These are phyloP conservation scores for Myotis vivesi DNA, from an alignment of 2,797 vertebrate genomes.

Conservation along the genomic window DNA sequence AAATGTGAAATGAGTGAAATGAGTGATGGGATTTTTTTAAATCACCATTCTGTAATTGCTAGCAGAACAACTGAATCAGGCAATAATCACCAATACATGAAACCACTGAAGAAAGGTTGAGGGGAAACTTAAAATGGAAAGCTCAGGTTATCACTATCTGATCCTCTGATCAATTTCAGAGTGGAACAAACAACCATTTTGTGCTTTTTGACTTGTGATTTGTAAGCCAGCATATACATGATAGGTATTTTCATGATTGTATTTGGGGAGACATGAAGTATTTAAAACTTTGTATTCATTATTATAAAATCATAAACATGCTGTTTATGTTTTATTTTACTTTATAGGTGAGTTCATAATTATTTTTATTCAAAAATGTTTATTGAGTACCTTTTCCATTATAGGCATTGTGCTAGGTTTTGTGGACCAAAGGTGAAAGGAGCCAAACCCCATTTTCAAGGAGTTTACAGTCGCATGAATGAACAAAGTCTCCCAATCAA, in stretches of 20 bases:
- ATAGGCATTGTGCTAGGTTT: background rate
- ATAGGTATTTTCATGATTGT: background rate
- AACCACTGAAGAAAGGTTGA: background rate
- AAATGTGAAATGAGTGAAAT: background rate
- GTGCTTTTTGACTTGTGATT: background rate
- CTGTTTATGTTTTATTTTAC: conserved; percentile 29
- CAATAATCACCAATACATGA: background rate
- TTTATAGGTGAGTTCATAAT: conserved; percentile 9
- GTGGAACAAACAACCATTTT: background rate
- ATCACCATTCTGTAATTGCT: background rate
- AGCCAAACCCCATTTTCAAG: background rate
- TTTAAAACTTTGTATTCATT: background rate
- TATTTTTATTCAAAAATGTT: conserved; percentile 5
- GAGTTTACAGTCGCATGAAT: background rate
- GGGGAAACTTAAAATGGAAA: background rate
- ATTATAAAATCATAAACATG: conserved; percentile 12
- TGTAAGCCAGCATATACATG: background rate
- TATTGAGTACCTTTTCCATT: background rate
- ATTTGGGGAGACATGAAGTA: background rate
- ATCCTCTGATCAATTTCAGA: background rate
- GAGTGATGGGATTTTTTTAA: background rate
- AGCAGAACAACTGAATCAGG: background rate
- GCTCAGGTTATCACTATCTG: background rate
- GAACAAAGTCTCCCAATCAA: background rate
- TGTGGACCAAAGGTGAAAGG: background rate